phyloP scores from a whole-genome alignment of 2,113 vertebrate genomes.

The Morone saxatilis region DNA sequence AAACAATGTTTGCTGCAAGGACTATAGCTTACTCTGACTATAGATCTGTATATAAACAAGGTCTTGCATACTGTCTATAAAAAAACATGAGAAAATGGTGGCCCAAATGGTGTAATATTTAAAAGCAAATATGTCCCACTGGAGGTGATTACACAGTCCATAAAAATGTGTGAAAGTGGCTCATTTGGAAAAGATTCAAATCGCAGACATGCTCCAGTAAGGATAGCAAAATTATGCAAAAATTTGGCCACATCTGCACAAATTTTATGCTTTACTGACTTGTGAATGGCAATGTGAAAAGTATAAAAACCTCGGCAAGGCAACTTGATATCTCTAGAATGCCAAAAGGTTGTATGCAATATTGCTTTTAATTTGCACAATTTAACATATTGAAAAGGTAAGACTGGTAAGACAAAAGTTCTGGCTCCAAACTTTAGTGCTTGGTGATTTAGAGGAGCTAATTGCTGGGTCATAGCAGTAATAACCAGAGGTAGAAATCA shows the following conservation, averaged over 20 bases:
- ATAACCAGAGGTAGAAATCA: slow-evolving; percentile 33
- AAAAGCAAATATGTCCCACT: neutral
- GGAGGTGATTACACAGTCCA: neutral
- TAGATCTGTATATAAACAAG: neutral
- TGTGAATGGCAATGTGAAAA: neutral
- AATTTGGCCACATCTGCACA: neutral
- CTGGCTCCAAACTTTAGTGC: too few species aligned
- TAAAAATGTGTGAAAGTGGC: neutral
- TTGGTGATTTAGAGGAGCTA: neutral
- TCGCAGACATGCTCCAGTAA: too few species aligned
- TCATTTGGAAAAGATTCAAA: neutral
- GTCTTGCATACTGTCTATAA: neutral
- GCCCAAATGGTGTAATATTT: neutral
- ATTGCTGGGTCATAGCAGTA: slow-evolving; percentile 18
- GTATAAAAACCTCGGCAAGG: too few species aligned
- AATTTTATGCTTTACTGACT: neutral
- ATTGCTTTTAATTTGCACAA: too few species aligned
- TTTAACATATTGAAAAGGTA: too few species aligned
- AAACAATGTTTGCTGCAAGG: neutral
- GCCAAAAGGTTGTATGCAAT: too few species aligned
- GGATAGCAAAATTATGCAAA: neutral
- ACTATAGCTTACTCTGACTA: neutral
- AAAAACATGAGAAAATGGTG: too few species aligned
- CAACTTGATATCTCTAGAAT: too few species aligned
- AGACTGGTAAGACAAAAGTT: too few species aligned